Base-by-base conservation (phyloP, 1,140 invertebrate species). In the Venturia canescens region DNA sequence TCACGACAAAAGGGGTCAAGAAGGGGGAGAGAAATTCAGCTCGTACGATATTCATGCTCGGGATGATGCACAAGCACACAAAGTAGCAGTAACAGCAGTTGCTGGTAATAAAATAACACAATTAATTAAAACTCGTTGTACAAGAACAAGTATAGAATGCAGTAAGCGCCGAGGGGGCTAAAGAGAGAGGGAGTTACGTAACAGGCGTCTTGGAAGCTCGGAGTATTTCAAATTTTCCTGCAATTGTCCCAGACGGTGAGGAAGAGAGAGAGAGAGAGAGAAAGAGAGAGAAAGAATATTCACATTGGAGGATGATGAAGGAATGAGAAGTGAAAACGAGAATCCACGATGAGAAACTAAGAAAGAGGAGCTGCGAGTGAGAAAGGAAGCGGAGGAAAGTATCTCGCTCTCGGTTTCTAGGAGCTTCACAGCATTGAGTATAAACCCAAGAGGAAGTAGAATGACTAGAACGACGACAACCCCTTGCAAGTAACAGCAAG, bases 81-180 rank as follows among this genome's bases (percentile, higher is more conserved):
- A 53, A 53, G 70, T 72, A 13, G n/a, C 70, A 72, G 70, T 48
- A 48, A 48, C 70, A 72, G 70, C 70, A 70, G 18, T 16, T n/a
- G 29, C 67, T 38, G 6, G 38, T 72, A 72, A 72, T 72, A 72
- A 72, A 72, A 72, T 72, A 48, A 72, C 34, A 48, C 27, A 72
- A 72, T 72, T 72, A 72, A 72, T 72, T 72, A 72, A 72, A 72
- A 38, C 34, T 72, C 38, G 70, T 31, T 34, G 70, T 72, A 72
- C 21, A 72, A 72, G 70, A 44, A 72, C 70, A 67, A 26, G 27
- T 27, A n/a, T 70, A 13, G 38, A 44, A 9, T 11, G 50, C 4
- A 53, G n/a, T 53, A n/a, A 18, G n/a, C 50, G 50, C 5, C 16
- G 16, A 53, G 18, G 7, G 1, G 7, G 18, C 18, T 0, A 11